A percentile compares a stretch with the other conserved stretches of the same genome.
These are phyloP conservation scores for Drosophila falleni DNA, from an alignment of 2,888 invertebrate species.

Conservation along the genomic window DNA sequence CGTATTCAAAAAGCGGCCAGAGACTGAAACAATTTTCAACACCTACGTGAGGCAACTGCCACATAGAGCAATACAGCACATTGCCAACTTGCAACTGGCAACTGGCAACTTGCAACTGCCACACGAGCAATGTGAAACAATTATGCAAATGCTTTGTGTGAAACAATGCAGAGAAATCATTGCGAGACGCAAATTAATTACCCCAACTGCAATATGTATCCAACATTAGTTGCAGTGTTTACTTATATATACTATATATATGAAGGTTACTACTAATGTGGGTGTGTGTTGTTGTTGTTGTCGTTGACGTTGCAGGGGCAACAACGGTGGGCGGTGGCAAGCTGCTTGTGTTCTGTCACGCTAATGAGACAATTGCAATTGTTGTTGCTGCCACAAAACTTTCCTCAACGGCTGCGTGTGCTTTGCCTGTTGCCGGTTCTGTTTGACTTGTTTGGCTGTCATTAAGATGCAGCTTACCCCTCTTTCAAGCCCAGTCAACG, in stretches of 20 bases:
- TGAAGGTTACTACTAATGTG: slow-evolving; percentile 19
- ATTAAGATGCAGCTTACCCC: slow-evolving; percentile 67
- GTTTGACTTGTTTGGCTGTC: slow-evolving; percentile 56
- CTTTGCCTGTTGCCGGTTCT: slow-evolving; percentile 15
- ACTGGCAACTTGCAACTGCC: slow-evolving; percentile 12
- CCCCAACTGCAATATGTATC: slow-evolving; percentile 59
- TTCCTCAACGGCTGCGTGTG: slow-evolving; percentile 44
- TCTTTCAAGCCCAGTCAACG: slow-evolving; percentile 4
- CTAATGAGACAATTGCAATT: slow-evolving; percentile 81
- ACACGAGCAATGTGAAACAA: slow-evolving; percentile 69
- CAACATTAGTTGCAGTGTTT: slow-evolving; percentile 50
- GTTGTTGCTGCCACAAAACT: slow-evolving; percentile 62
- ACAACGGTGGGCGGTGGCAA: slow-evolving; percentile 11
- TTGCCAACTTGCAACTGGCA: slow-evolving; percentile 3
- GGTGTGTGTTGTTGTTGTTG: slow-evolving; percentile 11
- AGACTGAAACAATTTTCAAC: slow-evolving; percentile 61
- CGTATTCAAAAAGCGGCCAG: slow-evolving; percentile 44
- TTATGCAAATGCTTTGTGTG: slow-evolving; percentile 69
- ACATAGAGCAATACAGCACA: background rate
- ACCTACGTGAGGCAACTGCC: slow-evolving; percentile 62
- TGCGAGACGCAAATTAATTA: slow-evolving; percentile 76
- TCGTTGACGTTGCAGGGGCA: background rate
- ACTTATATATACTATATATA: background rate
- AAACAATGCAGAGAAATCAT: slow-evolving; percentile 77
- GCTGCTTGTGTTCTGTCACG: slow-evolving; percentile 63